These are phyloP conservation scores for Suncus etruscus DNA, from an alignment of 2,113 vertebrate species.

Conservation along the genomic window DNA sequence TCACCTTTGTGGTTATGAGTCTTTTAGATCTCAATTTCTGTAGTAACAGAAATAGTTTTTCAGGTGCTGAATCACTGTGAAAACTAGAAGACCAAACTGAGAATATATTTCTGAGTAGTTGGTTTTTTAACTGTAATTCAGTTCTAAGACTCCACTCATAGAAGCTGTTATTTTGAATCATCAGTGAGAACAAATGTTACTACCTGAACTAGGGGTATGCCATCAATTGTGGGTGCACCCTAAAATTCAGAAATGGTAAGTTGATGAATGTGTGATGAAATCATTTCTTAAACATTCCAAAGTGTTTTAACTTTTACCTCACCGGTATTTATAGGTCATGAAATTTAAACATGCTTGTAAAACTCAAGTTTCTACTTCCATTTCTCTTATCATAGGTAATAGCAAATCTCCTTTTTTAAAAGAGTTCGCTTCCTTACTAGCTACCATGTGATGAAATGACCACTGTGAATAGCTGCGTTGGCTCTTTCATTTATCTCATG, in stretches of 20 bases:
- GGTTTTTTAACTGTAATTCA: slow-evolving; percentile 18
- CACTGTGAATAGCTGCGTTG: neutral
- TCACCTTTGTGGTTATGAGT: neutral
- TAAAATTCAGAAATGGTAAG: slow-evolving; percentile 20
- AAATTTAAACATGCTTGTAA: slow-evolving; percentile 45
- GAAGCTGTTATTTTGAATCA: slow-evolving; percentile 21
- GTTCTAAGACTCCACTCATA: neutral
- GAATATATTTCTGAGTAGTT: neutral
- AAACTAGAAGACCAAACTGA: slow-evolving; percentile 30
- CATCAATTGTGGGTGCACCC: neutral
- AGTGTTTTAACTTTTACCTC: neutral
- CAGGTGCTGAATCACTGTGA: neutral
- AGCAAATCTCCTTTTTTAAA: slow-evolving; percentile 3
- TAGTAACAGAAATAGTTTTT: slow-evolving; percentile 31
- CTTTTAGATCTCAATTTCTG: slow-evolving; percentile 31
- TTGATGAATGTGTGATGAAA: slow-evolving; percentile 1
- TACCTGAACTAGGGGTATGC: neutral
- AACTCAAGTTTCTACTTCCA: slow-evolving; percentile 27
- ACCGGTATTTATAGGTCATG: slow-evolving; percentile 33
- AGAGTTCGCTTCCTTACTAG: neutral
- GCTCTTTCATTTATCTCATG: neutral
- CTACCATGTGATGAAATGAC: neutral
- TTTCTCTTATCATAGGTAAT: neutral
- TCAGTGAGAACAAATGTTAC: slow-evolving; percentile 22
- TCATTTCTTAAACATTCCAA: neutral